These are phyloP conservation scores for Apamea epomidion DNA, from an alignment of 2,888 invertebrate species.

Conservation along the genomic window DNA sequence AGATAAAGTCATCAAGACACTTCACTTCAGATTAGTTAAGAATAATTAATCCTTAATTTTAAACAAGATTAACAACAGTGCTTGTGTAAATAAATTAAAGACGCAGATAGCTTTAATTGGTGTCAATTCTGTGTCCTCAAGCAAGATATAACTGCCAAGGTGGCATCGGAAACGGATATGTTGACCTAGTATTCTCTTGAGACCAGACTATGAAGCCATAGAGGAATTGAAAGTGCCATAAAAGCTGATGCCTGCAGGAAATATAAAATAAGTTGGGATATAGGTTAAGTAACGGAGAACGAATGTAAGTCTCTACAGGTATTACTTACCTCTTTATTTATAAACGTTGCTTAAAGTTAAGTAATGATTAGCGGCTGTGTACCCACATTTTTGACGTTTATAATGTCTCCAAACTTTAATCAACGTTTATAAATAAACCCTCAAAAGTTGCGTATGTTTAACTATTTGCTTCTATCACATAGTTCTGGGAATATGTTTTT, in stretches of 20 bases:
- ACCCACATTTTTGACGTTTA: neutral
- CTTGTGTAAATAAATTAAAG: constrained; percentile 27
- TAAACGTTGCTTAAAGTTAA: neutral
- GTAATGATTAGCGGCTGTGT: neutral
- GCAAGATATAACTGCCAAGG: constrained; percentile 30
- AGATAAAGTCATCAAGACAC: constrained; percentile 34
- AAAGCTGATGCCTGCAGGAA: constrained; percentile 14
- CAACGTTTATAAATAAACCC: neutral
- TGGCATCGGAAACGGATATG: constrained; percentile 44
- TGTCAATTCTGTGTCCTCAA: constrained; percentile 23
- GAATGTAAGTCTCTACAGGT: neutral
- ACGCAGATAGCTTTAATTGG: constrained; percentile 30
- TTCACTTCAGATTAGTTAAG: constrained; percentile 37
- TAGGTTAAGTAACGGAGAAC: constrained; percentile 3
- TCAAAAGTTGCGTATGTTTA: neutral
- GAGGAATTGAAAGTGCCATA: constrained; percentile 15
- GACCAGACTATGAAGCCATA: constrained; percentile 29
- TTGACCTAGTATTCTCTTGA: constrained; percentile 55
- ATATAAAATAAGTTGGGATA: constrained; percentile 19
- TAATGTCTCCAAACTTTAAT: neutral
- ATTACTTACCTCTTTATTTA: neutral
- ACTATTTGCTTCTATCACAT: neutral
- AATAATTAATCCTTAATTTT: constrained; percentile 30
- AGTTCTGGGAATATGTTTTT: neutral
- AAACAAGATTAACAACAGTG: constrained; percentile 19